A percentile compares a stretch with the other conserved stretches of the same genome.
Conservation (phyloP, 1,140 invertebrate species). For the Limonius californicus region DNA sequence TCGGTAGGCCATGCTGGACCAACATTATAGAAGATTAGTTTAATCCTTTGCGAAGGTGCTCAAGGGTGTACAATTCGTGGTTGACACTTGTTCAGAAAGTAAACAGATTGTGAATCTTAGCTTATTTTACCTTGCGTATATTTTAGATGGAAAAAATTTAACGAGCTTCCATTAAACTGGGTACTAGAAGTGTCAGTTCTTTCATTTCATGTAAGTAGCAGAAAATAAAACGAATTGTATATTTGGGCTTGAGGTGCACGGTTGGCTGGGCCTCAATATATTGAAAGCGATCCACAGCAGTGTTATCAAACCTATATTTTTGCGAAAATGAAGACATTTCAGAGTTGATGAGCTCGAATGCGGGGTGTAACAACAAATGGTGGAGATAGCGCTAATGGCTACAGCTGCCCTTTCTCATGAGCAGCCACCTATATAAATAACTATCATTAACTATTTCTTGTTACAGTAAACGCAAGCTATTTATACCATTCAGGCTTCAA, state of each 20-base stretch:
- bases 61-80: neutral
- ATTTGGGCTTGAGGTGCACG: no score
- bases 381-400: conserved; percentile 26
- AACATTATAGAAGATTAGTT: neutral
- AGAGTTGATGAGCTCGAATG: conserved; percentile 24
- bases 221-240: no score
- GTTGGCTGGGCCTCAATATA: neutral
- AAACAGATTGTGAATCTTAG: no score
- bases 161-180: no score
- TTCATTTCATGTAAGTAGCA: no score
- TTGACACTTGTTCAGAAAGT: no score
- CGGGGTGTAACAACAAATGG: conserved; percentile 17
- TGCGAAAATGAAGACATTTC: conserved; percentile 26
- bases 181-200: no score
- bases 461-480: neutral
- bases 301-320: conserved; percentile 25
- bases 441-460: conserved; percentile 26
- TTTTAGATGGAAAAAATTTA: no score
- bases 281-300: conserved; percentile 8
- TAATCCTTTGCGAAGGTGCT: neutral
- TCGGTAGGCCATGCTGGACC: neutral
- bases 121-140: no score
- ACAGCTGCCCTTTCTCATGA: conserved; percentile 26
- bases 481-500: neutral
- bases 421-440: conserved; percentile 27